Conservation (phyloP, 2,113 vertebrate species). For the Erythrolamprus reginae region DNA sequence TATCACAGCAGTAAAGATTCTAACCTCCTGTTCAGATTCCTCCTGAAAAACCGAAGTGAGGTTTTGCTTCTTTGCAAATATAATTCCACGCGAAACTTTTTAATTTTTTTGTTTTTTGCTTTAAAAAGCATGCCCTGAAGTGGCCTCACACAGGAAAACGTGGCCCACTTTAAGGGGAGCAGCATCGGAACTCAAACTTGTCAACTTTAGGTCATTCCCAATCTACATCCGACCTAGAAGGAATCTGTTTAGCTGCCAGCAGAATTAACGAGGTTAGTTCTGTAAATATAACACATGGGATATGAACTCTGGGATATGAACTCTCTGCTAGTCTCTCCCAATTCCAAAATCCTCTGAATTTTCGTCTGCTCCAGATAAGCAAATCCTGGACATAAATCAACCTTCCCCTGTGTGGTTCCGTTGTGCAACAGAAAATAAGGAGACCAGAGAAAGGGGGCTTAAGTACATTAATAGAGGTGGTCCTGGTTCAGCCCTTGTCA, state of each 20-base stretch:
- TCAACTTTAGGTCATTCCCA: neutral
- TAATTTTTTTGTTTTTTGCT: neutral
- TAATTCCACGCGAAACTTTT: neutral
- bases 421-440: neutral
- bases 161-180: neutral
- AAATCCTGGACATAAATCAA: neutral
- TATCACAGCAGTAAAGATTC: neutral
- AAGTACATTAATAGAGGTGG: neutral
- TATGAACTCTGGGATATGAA: neutral
- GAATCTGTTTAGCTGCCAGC: neutral
- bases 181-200: neutral
- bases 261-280: neutral
- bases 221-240: neutral
- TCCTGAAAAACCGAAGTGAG: neutral
- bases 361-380: neutral
- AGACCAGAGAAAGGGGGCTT: neutral
- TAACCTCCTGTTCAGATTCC: neutral
- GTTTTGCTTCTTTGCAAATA: neutral
- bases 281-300: neutral
- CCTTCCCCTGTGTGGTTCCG: neutral
- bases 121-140: neutral
- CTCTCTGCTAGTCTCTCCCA: neutral
- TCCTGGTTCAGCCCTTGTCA: neutral
- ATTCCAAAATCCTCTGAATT: neutral
- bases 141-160: neutral